Conservation (phyloP, 64 coral and sea anemone species). For the Dendrophyllia cribrosa region DNA sequence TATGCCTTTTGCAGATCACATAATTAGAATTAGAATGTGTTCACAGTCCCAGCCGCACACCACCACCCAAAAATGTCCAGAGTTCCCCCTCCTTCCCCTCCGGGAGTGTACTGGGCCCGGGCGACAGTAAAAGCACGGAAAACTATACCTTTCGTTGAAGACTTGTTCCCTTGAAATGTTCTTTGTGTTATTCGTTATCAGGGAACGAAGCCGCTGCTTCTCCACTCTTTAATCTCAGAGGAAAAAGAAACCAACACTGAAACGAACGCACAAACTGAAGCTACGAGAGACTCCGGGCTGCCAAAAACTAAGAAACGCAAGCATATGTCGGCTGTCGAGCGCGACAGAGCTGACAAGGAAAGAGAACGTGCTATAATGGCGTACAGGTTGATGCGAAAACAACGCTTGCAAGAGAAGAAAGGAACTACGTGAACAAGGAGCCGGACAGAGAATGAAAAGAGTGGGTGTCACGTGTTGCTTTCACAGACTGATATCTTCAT, state of each 20-base stretch:
- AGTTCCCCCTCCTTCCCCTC: no score
- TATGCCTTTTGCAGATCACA: no score
- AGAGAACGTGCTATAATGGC: slow-evolving; percentile 47
- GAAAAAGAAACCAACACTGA: not conserved
- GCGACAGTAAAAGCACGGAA: not conserved
- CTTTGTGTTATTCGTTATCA: not conserved
- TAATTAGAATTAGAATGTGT: no score
- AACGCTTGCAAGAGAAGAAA: slow-evolving; percentile 11
- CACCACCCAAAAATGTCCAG: no score
- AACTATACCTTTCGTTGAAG: not conserved
- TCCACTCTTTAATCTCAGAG: slow-evolving; percentile 16
- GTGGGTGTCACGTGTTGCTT: no score
- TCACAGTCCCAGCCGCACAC: no score
- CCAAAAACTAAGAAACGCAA: slow-evolving; percentile 64
- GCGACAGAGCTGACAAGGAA: slow-evolving; percentile 51
- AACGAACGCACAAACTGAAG: not conserved
- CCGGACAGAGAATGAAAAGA: not conserved
- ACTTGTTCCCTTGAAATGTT: not conserved
- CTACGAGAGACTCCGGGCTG: not conserved
- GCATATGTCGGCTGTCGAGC: slow-evolving; percentile 58
- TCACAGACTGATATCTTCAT: no score
- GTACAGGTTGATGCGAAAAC: slow-evolving; percentile 55
- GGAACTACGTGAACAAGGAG: not conserved
- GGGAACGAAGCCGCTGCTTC: slow-evolving; percentile 45
- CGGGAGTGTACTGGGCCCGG: no score